phyloP scores from a whole-genome alignment of 2,888 invertebrate genomes.

The Drosophila sordidula region DNA sequence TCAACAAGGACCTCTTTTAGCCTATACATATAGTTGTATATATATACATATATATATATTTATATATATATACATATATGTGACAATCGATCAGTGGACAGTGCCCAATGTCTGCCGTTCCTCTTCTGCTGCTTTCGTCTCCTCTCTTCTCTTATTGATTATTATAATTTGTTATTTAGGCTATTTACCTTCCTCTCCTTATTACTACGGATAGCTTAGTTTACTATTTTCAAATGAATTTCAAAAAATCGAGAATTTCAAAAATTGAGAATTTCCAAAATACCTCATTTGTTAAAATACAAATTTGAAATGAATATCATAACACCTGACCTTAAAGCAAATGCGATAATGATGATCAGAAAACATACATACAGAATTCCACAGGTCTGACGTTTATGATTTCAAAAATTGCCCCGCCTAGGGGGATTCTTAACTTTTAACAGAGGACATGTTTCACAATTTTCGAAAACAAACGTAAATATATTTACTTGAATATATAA shows the following conservation, averaged over 20 bases:
- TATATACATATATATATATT: not conserved
- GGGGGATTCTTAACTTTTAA: too few species aligned
- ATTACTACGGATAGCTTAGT: constrained; percentile 21
- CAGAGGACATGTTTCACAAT: too few species aligned
- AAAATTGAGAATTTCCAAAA: constrained; percentile 38
- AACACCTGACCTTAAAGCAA: constrained; percentile 24
- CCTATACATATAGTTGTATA: not conserved
- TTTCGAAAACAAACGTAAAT: too few species aligned
- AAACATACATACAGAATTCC: not conserved
- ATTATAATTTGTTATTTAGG: constrained; percentile 4
- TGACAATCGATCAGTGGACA: not conserved
- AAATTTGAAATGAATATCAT: constrained; percentile 29
- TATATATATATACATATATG: not conserved
- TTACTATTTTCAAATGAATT: constrained; percentile 27
- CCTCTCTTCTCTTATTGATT: constrained; percentile 5
- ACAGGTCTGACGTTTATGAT: not conserved
- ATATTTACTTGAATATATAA: too few species aligned
- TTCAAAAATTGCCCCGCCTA: not conserved
- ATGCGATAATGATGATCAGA: constrained; percentile 15
- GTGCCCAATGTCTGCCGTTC: not conserved
- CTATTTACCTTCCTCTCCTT: constrained; percentile 11
- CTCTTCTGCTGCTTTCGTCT: not conserved
- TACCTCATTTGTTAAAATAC: constrained; percentile 39
- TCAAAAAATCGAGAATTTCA: constrained; percentile 33
- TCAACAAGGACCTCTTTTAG: too few species aligned